These are phyloP conservation scores for Rhagonycha lutea DNA, from an alignment of 2,888 invertebrate species.

Conservation along the genomic window DNA sequence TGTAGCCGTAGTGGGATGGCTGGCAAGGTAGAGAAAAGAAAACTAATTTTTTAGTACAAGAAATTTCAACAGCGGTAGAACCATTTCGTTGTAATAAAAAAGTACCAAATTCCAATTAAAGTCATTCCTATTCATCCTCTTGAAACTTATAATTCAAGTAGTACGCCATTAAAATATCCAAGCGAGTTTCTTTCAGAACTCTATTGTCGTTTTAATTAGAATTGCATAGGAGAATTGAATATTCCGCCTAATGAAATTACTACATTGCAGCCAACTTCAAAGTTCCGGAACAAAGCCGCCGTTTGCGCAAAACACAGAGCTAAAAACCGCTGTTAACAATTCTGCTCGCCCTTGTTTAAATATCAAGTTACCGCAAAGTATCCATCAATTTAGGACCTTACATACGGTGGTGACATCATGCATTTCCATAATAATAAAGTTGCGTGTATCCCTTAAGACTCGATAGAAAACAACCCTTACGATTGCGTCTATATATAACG, in stretches of 20 bases:
- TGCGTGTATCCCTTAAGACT: conserved; percentile 31
- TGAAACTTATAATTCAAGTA: conserved; percentile 38
- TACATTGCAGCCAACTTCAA: conserved; percentile 31
- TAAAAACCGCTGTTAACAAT: conserved; percentile 29
- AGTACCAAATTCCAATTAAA: conserved; percentile 33
- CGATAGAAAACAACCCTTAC: conserved; percentile 29
- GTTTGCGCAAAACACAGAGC: conserved; percentile 12
- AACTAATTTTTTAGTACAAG: conserved; percentile 12
- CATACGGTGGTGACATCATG: conserved; percentile 36
- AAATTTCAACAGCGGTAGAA: conserved; percentile 10
- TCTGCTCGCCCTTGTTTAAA: conserved; percentile 33
- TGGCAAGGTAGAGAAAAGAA: conserved; percentile 11
- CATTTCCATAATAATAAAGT: conserved; percentile 39
- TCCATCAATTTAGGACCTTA: conserved; percentile 30
- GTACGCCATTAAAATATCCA: conserved; percentile 48
- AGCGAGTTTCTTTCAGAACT: conserved; percentile 44
- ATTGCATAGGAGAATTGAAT: conserved; percentile 43
- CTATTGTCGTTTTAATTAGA: conserved; percentile 50
- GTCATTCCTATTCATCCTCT: conserved; percentile 33
- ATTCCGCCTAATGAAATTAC: conserved; percentile 47
- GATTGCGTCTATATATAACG: conserved; percentile 29
- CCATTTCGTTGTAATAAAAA: conserved; percentile 22
- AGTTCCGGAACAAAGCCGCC: conserved; percentile 13
- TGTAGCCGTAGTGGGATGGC: conserved; percentile 8
- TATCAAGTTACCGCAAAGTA: conserved; percentile 29